These are phyloP conservation scores for Dilophus febrilis DNA, from an alignment of 2,888 invertebrate species.

Conservation along the genomic window DNA sequence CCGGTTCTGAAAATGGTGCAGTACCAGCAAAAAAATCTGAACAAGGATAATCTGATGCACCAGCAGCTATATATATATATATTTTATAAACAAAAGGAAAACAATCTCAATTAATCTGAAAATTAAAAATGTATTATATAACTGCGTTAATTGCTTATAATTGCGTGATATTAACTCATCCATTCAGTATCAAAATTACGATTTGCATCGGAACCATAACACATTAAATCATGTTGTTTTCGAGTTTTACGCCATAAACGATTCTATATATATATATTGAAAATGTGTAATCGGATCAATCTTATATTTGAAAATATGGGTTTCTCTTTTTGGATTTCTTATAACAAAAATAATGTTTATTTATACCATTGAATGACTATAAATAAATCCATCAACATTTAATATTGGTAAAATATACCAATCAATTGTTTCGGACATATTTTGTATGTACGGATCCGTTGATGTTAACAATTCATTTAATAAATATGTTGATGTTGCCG, in stretches of 20 bases:
- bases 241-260: conserved; percentile 54
- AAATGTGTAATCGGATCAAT: too few relatives aligned
- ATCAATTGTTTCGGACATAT: conserved; percentile 45
- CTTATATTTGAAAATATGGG: too few relatives aligned
- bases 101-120: too few relatives aligned
- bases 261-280: too few relatives aligned
- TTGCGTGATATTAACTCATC: conserved; percentile 14
- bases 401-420: conserved; percentile 59
- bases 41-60: conserved; percentile 31
- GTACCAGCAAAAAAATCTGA: conserved; percentile 33
- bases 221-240: conserved; percentile 27
- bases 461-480: conserved; percentile 51
- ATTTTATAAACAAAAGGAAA: too few relatives aligned
- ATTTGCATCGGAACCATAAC: conserved; percentile 22
- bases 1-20: conserved; percentile 38
- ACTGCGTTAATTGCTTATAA: too few relatives aligned
- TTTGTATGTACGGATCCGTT: conserved; percentile 33
- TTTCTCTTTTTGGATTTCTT: too few relatives aligned
- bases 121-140: too few relatives aligned
- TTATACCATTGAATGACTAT: conserved; percentile 43
- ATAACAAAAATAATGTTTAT: too few relatives aligned
- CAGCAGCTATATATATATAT: conserved; percentile 20
- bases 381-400: conserved; percentile 58
- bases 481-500: conserved; percentile 49
- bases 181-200: conserved; percentile 26